Evolutionary conservation across 2,888 invertebrate species (phyloP).

Genomic region (Tinea trinotella): DNA sequence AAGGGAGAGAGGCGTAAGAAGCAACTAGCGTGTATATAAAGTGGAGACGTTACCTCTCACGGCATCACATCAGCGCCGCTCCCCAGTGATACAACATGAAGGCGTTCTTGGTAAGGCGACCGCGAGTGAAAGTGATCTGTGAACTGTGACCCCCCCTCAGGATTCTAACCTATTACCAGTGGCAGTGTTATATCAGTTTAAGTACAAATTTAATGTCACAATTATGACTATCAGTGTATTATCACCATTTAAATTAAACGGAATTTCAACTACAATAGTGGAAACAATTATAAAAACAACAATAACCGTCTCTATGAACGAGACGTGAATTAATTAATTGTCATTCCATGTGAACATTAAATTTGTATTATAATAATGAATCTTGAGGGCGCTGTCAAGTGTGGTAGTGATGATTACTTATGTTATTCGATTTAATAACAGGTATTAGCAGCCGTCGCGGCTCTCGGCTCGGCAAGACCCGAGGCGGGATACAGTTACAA

Average conservation of each 20-base stretch:
- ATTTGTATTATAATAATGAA: slow-evolving; percentile 24
- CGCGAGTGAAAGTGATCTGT: slow-evolving; percentile 55
- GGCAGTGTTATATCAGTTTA: neutral
- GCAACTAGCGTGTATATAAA: slow-evolving; percentile 54
- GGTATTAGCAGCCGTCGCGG: slow-evolving; percentile 70
- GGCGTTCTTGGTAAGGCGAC: slow-evolving; percentile 67
- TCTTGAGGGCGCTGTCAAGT: slow-evolving; percentile 21
- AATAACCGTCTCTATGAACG: slow-evolving; percentile 25
- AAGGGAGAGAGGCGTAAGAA: slow-evolving; percentile 61
- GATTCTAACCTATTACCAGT: neutral
- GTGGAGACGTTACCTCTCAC: slow-evolving; percentile 24
- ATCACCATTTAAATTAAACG: neutral
- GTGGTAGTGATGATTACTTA: neutral
- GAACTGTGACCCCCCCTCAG: slow-evolving; percentile 48
- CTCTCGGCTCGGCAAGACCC: slow-evolving; percentile 72
- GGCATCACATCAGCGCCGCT: slow-evolving; percentile 65
- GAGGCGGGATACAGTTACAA: slow-evolving; percentile 75
- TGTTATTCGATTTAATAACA: slow-evolving; percentile 31
- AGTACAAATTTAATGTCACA: neutral
- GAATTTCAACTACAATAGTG: neutral
- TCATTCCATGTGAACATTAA: slow-evolving; percentile 29
- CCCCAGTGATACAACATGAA: slow-evolving; percentile 70
- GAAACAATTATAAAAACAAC: neutral
- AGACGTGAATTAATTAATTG: slow-evolving; percentile 32
- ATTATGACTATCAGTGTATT: neutral